Conservation (phyloP, 2,113 vertebrate species). For the Holacanthus passer region DNA sequence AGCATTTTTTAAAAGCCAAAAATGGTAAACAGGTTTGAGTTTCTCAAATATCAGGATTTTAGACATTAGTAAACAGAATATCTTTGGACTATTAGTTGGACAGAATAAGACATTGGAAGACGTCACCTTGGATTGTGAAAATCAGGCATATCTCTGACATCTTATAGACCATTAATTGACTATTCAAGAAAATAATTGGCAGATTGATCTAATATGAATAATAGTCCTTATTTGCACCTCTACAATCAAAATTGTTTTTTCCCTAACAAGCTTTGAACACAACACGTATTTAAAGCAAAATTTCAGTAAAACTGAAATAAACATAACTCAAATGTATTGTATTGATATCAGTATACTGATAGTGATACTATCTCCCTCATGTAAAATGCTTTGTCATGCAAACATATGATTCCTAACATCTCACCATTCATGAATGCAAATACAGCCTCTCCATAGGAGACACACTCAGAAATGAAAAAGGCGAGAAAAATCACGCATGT, state of each 20-base stretch:
- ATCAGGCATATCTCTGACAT: not conserved
- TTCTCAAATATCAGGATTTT: not conserved
- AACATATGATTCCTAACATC: not conserved
- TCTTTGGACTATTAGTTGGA: not conserved
- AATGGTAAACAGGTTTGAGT: not conserved
- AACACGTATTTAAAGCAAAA: conserved; percentile 11
- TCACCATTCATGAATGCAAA: conserved; percentile 17
- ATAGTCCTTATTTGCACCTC: not conserved
- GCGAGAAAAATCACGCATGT: conserved; percentile 10
- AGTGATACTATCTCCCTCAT: not conserved
- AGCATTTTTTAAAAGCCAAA: not conserved
- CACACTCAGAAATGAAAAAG: not conserved
- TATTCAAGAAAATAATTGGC: not conserved
- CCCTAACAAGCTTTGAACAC: not conserved
- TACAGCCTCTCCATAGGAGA: not conserved
- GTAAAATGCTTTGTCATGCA: conserved; percentile 16
- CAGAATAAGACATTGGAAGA: not conserved
- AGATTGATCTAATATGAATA: not conserved
- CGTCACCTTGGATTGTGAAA: too few relatives aligned
- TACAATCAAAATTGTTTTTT: not conserved
- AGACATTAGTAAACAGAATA: not conserved
- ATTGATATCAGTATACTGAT: too few relatives aligned
- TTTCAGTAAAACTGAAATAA: conserved; percentile 26
- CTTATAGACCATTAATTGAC: not conserved
- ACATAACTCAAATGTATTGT: conserved; percentile 33